Base-by-base conservation (phyloP, 1,140 invertebrate genomes). In the Meloidogyne hapla region DNA sequence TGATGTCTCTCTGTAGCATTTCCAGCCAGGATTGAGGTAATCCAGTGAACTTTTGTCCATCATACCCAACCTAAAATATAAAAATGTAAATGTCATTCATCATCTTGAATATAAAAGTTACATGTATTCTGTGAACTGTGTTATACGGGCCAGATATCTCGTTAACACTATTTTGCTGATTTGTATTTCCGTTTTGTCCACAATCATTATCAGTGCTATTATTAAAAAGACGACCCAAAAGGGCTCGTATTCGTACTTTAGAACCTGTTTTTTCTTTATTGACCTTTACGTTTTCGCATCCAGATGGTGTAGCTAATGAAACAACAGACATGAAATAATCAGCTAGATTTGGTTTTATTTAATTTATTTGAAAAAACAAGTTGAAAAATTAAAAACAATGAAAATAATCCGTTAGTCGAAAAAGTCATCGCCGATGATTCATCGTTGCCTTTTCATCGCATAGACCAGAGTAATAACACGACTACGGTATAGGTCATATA, bases 41-140 rank as follows among this genome's bases (percentile, higher is more conserved):
- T 21, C 84, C 84, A 61, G 77, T 77, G 65, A 87, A 86, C 62
- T 82, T 84, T 77, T 86, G 79, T 21, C 84, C 84, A 77, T 86
- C 84, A 64, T 84, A 87, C 2, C 84, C 70, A 48, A 75, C 69
- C 40, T 48, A 64, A 33, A 71, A 6, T 48, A 48, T 1, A 61
- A 26, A 65, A 21, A 40, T 61, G 18, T 2, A 0, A 18, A 33
- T 15, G 6, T 15, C 18, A 25, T 21, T 12, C n/a, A n/a, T n/a
- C n/a, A n/a, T n/a, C n/a, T n/a, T n/a, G n/a, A n/a, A n/a, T 13
- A 28, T 12, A 48, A n/a, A 33, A 71, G 15, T 71, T 48, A 71
- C 84, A 69, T 86, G 84, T 15, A 87, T 77, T 63, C 79, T 64
- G 69, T 86, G 84, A 18, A 86, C 78, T 21, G 86, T 83, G 65